A percentile compares a stretch with the other conserved stretches of the same genome.
These are phyloP conservation scores for Camponotus pennsylvanicus DNA, from an alignment of 1,140 invertebrate species.

Conservation along the genomic window DNA sequence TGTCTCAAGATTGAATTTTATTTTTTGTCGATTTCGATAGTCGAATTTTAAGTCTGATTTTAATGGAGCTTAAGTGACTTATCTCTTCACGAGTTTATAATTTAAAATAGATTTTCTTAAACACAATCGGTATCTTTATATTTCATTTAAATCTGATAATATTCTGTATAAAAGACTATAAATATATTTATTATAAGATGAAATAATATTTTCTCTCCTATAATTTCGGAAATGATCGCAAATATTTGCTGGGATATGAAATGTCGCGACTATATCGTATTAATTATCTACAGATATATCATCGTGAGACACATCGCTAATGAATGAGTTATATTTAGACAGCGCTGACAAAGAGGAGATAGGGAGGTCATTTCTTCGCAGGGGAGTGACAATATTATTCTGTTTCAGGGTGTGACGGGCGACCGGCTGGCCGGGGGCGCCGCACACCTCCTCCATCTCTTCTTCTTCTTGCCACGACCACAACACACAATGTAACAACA, in stretches of 20 bases:
- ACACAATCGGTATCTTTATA: neutral
- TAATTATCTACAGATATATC: slow-evolving; percentile 14
- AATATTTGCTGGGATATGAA: neutral
- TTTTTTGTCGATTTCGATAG: neutral
- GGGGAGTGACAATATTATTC: slow-evolving; percentile 84
- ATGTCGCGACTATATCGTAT: slow-evolving; percentile 3
- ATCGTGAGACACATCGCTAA: neutral
- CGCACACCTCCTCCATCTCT: slow-evolving; percentile 85
- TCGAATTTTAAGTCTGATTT: neutral
- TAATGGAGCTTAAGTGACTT: neutral
- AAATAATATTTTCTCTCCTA: neutral
- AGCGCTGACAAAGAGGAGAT: slow-evolving; percentile 47
- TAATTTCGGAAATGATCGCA: neutral
- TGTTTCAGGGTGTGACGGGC: slow-evolving; percentile 86
- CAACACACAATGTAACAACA: slow-evolving; percentile 85
- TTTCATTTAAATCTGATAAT: neutral
- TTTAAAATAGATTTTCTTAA: neutral
- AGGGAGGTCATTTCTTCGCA: slow-evolving; percentile 74
- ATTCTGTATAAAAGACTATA: neutral
- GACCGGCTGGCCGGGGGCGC: slow-evolving; percentile 86
- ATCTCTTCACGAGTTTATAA: neutral
- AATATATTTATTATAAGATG: neutral
- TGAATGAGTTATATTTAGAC: slow-evolving; percentile 48
- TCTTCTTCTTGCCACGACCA: slow-evolving; percentile 85
- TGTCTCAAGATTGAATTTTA: slow-evolving; percentile 11